These are phyloP conservation scores for Peromyscus melanophrys DNA, from an alignment of 2,797 vertebrate species.

Conservation along the genomic window DNA sequence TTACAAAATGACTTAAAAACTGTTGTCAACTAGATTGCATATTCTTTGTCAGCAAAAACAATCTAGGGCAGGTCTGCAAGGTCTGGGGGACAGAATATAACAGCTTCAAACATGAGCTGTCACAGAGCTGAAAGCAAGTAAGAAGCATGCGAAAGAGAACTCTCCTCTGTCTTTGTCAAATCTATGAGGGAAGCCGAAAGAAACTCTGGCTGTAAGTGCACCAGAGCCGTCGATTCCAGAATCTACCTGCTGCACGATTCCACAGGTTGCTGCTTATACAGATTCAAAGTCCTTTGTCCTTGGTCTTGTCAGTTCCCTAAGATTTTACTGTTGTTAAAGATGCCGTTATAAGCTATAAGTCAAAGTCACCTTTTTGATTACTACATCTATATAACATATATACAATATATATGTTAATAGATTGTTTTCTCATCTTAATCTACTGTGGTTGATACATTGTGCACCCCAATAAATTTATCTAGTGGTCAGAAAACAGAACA, in stretches of 20 bases:
- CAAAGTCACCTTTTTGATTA: background rate
- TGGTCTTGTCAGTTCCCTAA: background rate
- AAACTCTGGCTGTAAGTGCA: too few relatives aligned
- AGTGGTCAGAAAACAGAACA: too few relatives aligned
- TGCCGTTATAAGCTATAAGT: background rate
- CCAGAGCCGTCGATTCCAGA: background rate
- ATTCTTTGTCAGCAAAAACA: background rate
- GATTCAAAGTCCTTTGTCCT: background rate
- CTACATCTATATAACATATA: background rate
- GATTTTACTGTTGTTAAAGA: background rate
- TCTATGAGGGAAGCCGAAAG: too few relatives aligned
- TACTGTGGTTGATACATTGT: background rate
- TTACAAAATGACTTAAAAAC: slow-evolving; percentile 13
- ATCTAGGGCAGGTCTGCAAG: background rate
- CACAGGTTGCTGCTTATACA: background rate
- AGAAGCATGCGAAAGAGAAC: background rate
- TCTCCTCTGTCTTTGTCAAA: background rate
- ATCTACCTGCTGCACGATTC: background rate
- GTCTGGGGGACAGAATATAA: background rate
- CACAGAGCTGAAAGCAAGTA: background rate
- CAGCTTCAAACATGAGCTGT: background rate
- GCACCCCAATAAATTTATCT: too few relatives aligned
- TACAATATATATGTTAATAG: background rate
- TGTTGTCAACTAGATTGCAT: background rate
- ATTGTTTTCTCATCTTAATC: background rate